Base-by-base conservation (phyloP, 2,888 invertebrate genomes). In the Cephus pygmeus region DNA sequence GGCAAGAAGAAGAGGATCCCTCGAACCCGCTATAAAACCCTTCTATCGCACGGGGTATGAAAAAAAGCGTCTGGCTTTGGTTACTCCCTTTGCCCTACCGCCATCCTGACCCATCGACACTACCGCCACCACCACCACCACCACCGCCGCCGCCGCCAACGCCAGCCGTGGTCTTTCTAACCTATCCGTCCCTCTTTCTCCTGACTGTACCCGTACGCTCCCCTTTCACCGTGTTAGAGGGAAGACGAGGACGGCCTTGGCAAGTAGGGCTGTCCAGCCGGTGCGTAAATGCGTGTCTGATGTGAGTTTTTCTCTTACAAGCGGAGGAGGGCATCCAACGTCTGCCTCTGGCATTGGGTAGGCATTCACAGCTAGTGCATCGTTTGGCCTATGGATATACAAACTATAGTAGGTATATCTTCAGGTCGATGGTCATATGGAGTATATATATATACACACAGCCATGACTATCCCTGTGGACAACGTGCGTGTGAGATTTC, bases 11-110 rank as follows among this genome's bases (percentile, higher is more conserved):
- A 56, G 56, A 56, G 56, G 56, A 56, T 56, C 56, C 56, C 56
- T 56, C 56, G 56, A 56, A 56, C 56, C 79, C 34, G 76, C 79
- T 81, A 84, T 84, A 85, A 85, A 85, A 85, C 81, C 83, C 79
- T 80, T 80, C 79, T 73, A 79, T 80, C 77, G 79, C 73, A 75
- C 73, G 76, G 79, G 75, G 40, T 75, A 73, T 79, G 76, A 77
- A 80, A 79, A 76, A 77, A 74, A 76, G 78, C 76, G 78, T 75
- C 74, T 76, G 80, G 40, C 34, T 31, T 56, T 23, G 56, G 56
- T 56, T 56, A 56, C 56, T 56, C 56, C 56, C 56, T 56, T 23
- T 56, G 23, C 56, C 56, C 56, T 56, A 56, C 56, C 56, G 56
- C 56, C 56, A 56, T 56, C 56, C 56, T 23, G 23, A 23, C 56